Base-by-base conservation (phyloP, 2,113 vertebrate genomes). In the Ammodytes dubius region DNA sequence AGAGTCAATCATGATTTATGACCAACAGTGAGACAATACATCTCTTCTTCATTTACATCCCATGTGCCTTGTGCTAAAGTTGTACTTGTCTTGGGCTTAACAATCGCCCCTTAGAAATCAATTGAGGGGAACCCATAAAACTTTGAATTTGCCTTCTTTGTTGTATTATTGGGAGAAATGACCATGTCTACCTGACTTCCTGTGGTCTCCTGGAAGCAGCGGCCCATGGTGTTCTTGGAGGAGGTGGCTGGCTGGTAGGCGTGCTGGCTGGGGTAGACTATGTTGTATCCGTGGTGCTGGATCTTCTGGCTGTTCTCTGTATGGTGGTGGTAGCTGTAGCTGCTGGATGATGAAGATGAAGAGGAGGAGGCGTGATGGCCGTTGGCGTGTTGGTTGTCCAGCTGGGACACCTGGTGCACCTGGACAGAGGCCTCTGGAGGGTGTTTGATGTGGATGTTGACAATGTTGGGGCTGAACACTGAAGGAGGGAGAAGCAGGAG, bases 361-460 rank as follows among this genome's bases (percentile, higher is more conserved):
- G 95, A 88, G 76, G 96, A 96, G 63, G 94, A 74, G 60, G 93
- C 96, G 84, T 96, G 97, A 77, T 97, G 97, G 85, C 95, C 95
- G 37, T 92, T 92, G 79, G 68, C 88, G 69, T 91, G 81, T 71
- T 85, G 85, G 67, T 95, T 94, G 74, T 99, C 98, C 47, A 99
- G 92, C 89, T 97, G 97, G 81, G 98, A 99, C 72, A 99, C 98
- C 93, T 99, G 98, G 84, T 99, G 98, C 76, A 99, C 97, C 94
- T 99, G 97, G 73, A 99, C 97, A 0, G 98, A 98, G 45, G 98
- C 98, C 88, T 99, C 98, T 1, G 98, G 97, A 45, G 98, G 98
- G 86, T 99, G 98, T 80, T 99, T 98, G 91, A 99, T 97, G 70
- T 99, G 98, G 88, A 99, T 97, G 92, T 99, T 99, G 84, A 99